Base-by-base conservation (phyloP, 1,140 invertebrate species). In the Drosophila kanapiae region DNA sequence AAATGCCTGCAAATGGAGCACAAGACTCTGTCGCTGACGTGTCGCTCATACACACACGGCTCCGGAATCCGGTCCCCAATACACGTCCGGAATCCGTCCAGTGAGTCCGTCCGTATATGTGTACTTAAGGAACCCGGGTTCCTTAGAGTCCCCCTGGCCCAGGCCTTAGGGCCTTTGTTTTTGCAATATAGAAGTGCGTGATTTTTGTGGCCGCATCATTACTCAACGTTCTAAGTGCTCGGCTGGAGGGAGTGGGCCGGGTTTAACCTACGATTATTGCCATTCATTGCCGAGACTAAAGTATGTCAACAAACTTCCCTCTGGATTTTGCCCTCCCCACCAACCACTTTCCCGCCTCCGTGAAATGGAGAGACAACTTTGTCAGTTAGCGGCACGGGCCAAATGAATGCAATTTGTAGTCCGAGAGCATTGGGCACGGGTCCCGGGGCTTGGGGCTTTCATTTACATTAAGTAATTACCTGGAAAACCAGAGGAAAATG, bases 1-100 rank as follows among this genome's bases (percentile, higher is more conserved):
- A 88, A 88, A 88, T 88, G 84, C 84, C 77, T 68, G 72, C 72
- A 88, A 88, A 88, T 88, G 84, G 84, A 77, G 84, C 77, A 75
- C 65, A 67, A 82, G 82, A 75, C 78, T 61, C 78, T 85, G 82
- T 49, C 75, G 75, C 71, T 86, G 82, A 85, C 82, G 69, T 85
- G 78, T 85, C 61, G 49, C 78, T 47, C 38, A 63, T n/a, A 33
- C 47, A 48, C 47, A 49, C 49, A 35, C 29, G n/a, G 6, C 5
- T 23, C 49, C n/a, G 14, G 33, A 49, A 49, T 35, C 4, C 29
- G 23, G 23, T 23, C 23, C 23, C 23, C 23, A 23, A 23, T 23
- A 23, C 23, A 23, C 23, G 18, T 27, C 58, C 42, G 4, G 33
- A 54, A 11, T 57, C 18, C 53, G 9, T 31, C 49, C 23, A 10